phyloP scores from a whole-genome alignment of 30 jellyfish, hydroid and myxozoan genomes.

The Aurelia coerulea region DNA sequence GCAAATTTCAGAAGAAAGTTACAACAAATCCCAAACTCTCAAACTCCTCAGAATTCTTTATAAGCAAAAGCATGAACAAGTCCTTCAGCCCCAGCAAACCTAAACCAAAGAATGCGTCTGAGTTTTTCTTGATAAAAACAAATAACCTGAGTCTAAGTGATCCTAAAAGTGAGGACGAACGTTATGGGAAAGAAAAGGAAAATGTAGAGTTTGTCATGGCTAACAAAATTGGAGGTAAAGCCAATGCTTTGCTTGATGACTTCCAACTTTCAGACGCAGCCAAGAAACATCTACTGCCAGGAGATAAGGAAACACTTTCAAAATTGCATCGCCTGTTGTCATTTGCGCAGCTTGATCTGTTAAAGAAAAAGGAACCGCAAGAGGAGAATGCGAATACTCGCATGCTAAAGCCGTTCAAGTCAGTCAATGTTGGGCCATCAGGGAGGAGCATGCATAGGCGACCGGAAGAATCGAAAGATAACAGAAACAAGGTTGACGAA shows the following conservation, averaged over 20 bases:
- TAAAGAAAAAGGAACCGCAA: slow-evolving; percentile 21
- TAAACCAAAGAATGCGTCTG: slow-evolving; percentile 30
- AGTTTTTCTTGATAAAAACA: slow-evolving; percentile 57
- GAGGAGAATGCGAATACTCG: slow-evolving; percentile 50
- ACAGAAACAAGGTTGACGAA: not conserved
- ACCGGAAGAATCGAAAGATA: not conserved
- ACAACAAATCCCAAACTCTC: not conserved
- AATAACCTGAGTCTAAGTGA: slow-evolving; percentile 20
- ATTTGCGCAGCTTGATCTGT: slow-evolving; percentile 31
- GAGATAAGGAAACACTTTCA: slow-evolving; percentile 44
- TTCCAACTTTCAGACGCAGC: slow-evolving; percentile 65
- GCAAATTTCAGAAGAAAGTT: not conserved
- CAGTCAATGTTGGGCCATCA: not conserved
- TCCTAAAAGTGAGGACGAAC: slow-evolving; percentile 30
- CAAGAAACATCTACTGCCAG: slow-evolving; percentile 55
- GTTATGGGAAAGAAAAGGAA: not conserved
- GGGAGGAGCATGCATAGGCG: not conserved
- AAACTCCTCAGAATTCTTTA: slow-evolving; percentile 45
- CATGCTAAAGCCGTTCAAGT: slow-evolving; percentile 27
- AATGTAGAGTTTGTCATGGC: slow-evolving; percentile 17
- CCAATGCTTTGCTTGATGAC: slow-evolving; percentile 2
- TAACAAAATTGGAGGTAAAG: slow-evolving; percentile 5
- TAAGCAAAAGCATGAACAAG: not conserved
- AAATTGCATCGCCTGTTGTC: slow-evolving; percentile 48
- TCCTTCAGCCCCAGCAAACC: not conserved